A percentile compares a stretch with the other conserved stretches of the same genome.
phyloP scores from a whole-genome alignment of 2,113 vertebrate genomes.

The Scolopax mira region DNA sequence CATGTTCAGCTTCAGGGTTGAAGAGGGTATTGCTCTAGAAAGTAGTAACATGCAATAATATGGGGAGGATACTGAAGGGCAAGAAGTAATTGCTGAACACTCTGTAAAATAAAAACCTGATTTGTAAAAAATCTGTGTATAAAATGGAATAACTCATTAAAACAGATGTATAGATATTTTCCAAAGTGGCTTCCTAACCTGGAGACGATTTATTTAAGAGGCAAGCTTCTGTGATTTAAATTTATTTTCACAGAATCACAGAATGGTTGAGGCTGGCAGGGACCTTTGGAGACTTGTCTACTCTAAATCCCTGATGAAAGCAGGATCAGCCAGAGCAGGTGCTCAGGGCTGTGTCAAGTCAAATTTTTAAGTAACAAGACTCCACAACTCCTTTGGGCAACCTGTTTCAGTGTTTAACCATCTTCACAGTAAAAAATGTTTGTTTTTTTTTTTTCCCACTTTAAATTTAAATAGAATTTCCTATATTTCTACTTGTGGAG shows the following conservation, averaged over 20 bases:
- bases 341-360: background rate
- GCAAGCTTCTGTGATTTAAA: background rate
- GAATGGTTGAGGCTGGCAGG: background rate
- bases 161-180: background rate
- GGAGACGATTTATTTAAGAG: background rate
- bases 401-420: background rate
- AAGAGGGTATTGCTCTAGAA: background rate
- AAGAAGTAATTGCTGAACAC: background rate
- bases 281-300: background rate
- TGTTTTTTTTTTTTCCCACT: accelerated
- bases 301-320: background rate
- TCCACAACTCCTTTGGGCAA: background rate
- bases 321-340: background rate
- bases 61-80: background rate
- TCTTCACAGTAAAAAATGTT: background rate
- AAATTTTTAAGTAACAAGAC: background rate
- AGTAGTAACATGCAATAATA: background rate
- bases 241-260: background rate
- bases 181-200: background rate
- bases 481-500: background rate
- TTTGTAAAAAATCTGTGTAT: background rate
- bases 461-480: background rate
- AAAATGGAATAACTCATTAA: background rate
- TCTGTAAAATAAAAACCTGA: background rate
- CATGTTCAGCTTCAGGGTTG: background rate